Evolutionary conservation across 2,888 invertebrate species (phyloP).

Genomic region (Stenolophus ochropezus): DNA sequence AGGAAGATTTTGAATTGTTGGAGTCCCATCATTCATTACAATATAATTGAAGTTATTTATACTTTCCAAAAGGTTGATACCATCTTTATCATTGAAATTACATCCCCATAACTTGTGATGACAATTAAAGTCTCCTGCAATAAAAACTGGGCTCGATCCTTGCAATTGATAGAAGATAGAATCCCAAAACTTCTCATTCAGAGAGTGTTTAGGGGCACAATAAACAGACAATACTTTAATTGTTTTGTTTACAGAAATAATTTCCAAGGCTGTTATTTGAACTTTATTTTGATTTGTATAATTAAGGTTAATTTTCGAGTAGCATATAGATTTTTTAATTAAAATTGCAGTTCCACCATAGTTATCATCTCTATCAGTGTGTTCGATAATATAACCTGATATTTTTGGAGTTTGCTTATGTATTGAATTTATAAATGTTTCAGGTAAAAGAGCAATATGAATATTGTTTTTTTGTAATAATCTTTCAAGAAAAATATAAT

Average conservation of each 20-base stretch:
- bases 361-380: conserved; percentile 5
- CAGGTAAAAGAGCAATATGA: not conserved
- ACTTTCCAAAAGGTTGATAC: not conserved
- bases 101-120: conserved; percentile 9
- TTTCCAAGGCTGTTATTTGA: not conserved
- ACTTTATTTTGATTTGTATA: not conserved
- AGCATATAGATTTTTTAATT: conserved; percentile 16
- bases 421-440: not conserved
- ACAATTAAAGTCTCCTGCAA: conserved; percentile 8
- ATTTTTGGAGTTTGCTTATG: not conserved
- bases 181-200: conserved; percentile 8
- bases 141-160: not conserved
- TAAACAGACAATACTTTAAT: not conserved
- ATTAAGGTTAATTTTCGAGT: not conserved
- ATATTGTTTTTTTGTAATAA: conserved; percentile 2
- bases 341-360: conserved; percentile 6
- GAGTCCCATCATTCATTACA: not conserved
- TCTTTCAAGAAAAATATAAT: not conserved
- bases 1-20: not conserved
- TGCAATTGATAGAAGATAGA: not conserved
- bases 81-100: not conserved
- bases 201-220: not conserved
- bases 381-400: not conserved
- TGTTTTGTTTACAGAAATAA: not conserved
- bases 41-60: conserved; percentile 2